Evolutionary conservation across 2,797 vertebrate species (phyloP), one percentile per base, ranked within the genome.

Genomic region (Bothrops alternatus): DNA sequence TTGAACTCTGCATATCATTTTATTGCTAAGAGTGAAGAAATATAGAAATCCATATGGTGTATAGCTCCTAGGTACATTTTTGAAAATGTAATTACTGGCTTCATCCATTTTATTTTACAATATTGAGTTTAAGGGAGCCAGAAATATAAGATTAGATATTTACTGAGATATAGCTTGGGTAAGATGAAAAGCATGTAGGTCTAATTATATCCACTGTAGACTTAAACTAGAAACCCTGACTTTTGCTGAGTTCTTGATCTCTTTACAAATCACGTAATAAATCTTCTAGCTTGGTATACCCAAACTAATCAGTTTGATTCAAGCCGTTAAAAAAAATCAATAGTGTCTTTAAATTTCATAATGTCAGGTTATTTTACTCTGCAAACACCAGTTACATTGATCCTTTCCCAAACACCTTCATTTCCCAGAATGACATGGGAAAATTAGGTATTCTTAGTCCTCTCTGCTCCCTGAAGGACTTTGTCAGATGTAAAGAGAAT

Each of bases 41-140:
- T 93, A 0, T 93, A 96, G 93, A 95, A 96, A 94, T 94, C 58
- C 18, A 23, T 95, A 90, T 69, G 90, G 28, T 50, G 10, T 93
- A 13, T 94, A 16, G 63, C 47, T 96, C 94, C 90, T 90, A 92
- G 86, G 18, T 92, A 94, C 85, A 63, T 42, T 90, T 95, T 94
- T 57, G 87, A 95, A 94, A 95, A 93, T 93, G 3, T 91, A 94
- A 91, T 95, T 95, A 94, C 25, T 10, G 86, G n/a, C 53, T 92
- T 91, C 60, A 93, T 91, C 37, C 0, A 90, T 94, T 96, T 95
- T 94, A 93, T 92, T 96, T 96, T 90, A 87, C 60, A 94, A 65
- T 91, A 63, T 20, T 94, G 61, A 94, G 0, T 91, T 95, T 91
- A 93, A 94, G 37, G 37, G 91, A 57, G 55, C 53, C 32, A 90